Conservation (phyloP, 1,140 invertebrate genomes). For the Hirudo medicinalis region DNA sequence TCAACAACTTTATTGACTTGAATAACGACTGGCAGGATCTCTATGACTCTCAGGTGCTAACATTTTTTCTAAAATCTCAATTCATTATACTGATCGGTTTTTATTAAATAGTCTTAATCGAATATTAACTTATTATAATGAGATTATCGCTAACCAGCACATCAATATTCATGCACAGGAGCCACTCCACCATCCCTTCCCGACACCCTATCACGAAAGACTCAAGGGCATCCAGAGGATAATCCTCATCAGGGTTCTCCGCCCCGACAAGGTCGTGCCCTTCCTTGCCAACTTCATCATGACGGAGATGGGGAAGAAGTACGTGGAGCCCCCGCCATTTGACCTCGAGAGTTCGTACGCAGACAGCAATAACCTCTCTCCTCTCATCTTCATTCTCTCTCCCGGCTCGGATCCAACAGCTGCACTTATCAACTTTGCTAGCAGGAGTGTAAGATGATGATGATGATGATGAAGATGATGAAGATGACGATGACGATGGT, state of each 20-base stretch:
- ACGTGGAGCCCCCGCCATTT: slow-evolving; percentile 78
- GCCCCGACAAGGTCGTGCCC: slow-evolving; percentile 65
- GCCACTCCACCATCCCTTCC: slow-evolving; percentile 54
- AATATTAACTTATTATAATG: too few species aligned
- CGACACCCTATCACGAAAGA: slow-evolving; percentile 50
- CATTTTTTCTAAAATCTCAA: too few species aligned
- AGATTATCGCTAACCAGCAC: too few species aligned
- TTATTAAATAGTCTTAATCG: too few species aligned
- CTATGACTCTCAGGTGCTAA: slow-evolving; percentile 44
- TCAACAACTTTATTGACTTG: slow-evolving; percentile 43
- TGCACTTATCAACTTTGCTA: slow-evolving; percentile 55
- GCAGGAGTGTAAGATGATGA: slow-evolving; percentile 69
- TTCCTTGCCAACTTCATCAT: slow-evolving; percentile 64
- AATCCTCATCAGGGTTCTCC: slow-evolving; percentile 62
- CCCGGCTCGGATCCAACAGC: slow-evolving; percentile 83
- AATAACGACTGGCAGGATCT: slow-evolving; percentile 55
- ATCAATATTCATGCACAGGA: slow-evolving; percentile 25
- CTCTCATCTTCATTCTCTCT: slow-evolving; percentile 77
- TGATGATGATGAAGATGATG: slow-evolving; percentile 26
- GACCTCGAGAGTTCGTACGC: slow-evolving; percentile 60
- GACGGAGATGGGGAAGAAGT: slow-evolving; percentile 60
- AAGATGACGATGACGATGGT: too few species aligned
- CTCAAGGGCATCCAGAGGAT: slow-evolving; percentile 60
- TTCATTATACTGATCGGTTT: neutral
- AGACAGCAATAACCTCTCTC: slow-evolving; percentile 69